phyloP scores from a whole-genome alignment of 2,113 vertebrate genomes.

The Hippocampus zosterae region DNA sequence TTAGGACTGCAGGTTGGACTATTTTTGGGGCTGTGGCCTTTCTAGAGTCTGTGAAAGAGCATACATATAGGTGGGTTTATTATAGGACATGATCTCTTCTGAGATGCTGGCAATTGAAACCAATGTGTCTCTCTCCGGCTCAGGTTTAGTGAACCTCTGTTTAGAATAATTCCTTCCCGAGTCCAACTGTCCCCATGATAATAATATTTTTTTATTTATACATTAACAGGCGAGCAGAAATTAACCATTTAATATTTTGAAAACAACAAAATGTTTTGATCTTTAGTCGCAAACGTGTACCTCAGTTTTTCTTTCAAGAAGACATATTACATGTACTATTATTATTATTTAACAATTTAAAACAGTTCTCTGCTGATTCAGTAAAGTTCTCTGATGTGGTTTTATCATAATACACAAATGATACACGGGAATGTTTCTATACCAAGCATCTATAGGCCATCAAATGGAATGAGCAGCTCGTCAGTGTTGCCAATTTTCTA shows the following conservation, averaged over 20 bases:
- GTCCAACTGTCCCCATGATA: background rate
- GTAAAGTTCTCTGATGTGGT: too few species aligned
- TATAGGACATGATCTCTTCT: background rate
- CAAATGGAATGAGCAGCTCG: background rate
- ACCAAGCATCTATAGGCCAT: background rate
- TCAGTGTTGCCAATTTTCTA: background rate
- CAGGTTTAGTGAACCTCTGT: background rate
- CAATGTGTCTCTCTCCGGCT: background rate
- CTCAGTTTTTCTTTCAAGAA: too few species aligned
- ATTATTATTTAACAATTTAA: too few species aligned
- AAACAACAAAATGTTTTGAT: too few species aligned
- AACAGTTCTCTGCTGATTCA: too few species aligned
- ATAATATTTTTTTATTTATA: too few species aligned
- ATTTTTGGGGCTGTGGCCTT: background rate
- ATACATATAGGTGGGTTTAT: background rate
- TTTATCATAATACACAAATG: too few species aligned
- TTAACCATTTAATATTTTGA: background rate
- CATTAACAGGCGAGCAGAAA: background rate
- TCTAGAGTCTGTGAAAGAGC: background rate
- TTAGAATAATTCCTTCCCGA: background rate
- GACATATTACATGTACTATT: too few species aligned
- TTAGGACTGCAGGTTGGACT: background rate
- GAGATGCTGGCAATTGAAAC: background rate
- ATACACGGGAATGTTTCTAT: too few species aligned
- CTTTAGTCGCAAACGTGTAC: too few species aligned